These are phyloP conservation scores for Oscheius onirici DNA, from an alignment of 2,888 invertebrate genomes.

Conservation along the genomic window DNA sequence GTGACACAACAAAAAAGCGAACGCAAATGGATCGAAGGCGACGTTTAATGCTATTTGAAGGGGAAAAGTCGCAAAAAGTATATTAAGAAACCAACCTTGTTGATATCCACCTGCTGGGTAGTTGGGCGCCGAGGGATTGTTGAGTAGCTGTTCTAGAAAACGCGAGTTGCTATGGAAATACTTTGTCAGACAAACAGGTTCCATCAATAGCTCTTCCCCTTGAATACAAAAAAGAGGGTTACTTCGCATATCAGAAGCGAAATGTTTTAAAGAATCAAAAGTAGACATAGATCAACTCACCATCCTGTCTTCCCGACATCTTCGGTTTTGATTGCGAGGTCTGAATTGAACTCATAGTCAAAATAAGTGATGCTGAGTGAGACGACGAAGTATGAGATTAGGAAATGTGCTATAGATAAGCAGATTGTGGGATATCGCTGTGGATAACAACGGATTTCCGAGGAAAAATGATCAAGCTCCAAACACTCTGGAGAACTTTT, in stretches of 20 bases:
- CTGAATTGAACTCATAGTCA: not conserved
- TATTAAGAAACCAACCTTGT: constrained; percentile 1
- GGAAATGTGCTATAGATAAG: not conserved
- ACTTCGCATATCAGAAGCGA: not conserved
- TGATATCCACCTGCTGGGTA: constrained; percentile 16
- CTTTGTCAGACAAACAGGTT: too few species aligned
- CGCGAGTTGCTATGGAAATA: constrained; percentile 13
- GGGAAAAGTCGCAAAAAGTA: not conserved
- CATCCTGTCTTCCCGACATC: constrained; percentile 11
- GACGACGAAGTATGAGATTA: not conserved
- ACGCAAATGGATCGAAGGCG: not conserved
- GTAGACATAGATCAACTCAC: not conserved
- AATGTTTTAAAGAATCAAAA: not conserved
- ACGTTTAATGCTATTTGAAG: not conserved
- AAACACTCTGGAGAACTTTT: too few species aligned
- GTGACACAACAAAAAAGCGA: not conserved
- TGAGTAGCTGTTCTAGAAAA: constrained; percentile 21
- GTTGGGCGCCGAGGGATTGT: constrained; percentile 14
- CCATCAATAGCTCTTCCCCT: too few species aligned
- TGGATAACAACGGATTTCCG: too few species aligned
- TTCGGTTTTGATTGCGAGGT: not conserved
- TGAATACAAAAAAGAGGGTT: too few species aligned
- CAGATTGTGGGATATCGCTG: not conserved
- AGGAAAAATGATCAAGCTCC: too few species aligned
- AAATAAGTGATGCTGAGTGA: not conserved